Evolutionary conservation across 2,888 invertebrate species (phyloP), one percentile per base, ranked within the genome.

Genomic region (Lasiommata megera): DNA sequence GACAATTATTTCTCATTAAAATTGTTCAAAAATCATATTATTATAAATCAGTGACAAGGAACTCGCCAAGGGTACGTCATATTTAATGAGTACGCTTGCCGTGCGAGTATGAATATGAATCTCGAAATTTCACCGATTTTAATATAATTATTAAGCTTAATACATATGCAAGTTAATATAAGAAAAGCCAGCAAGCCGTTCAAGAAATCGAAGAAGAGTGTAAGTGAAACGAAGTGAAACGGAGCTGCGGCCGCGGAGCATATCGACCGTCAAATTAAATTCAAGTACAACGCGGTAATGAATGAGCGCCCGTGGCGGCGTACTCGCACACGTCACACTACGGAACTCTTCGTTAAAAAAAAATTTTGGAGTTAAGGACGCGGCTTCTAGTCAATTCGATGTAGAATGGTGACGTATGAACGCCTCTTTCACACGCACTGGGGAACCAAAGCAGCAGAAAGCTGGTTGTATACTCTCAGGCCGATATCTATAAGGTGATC

Each of bases 181-280:
- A 36, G 48, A 18, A 18, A 48, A n/a, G 48, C 48, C 36, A 48
- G 23, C 48, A 48, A 12, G 36, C 18, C 37, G 48, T 43, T 53
- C 12, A 56, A 53, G 43, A 60, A 52, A 60, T 53, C 60, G 59
- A 56, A 59, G 36, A 48, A 14, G 48, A 48, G 55, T 59, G 58
- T 23, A 50, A 75, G 83, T 79, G 82, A 82, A 85, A 80, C 85
- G 76, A 70, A 81, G 82, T 85, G 85, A 81, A 84, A 84, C 84
- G 77, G 79, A 71, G 71, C 81, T 79, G 79, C 83, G 82, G 73
- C 64, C 84, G 82, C 71, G 62, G 73, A 83, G 76, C 88, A 85
- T 84, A 76, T 80, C 88, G 85, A 84, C 84, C 82, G 78, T 84
- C 86, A 84, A 87, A 86, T 82, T 80, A 79, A 73, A 75, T 48